Base-by-base conservation (phyloP, 2,113 vertebrate species). In the Narcine bancroftii region DNA sequence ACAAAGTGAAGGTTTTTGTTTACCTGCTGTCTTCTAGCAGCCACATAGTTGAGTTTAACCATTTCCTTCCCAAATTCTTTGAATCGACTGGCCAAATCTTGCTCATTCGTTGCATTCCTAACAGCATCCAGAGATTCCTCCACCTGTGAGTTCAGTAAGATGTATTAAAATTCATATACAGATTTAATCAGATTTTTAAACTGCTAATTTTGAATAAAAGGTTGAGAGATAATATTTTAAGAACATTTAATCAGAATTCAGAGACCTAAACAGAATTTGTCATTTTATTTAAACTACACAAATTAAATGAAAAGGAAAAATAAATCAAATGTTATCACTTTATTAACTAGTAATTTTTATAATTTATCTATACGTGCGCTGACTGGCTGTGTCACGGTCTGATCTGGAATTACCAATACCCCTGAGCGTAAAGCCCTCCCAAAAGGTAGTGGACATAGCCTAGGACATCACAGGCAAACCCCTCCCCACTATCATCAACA, bases 11-110 rank as follows among this genome's bases (percentile, higher is more conserved):
- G 60, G 4, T 71, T 33, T 17, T 0, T 6, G 9, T 92, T 93
- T 94, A 99, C 99, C 98, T 99, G 99, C 92, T 99, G 99, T 93
- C 99, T 95, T 92, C 98, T 96, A 0, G 99, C 98, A 89, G 99
- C 98, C 6, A 99, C 98, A 0, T 99, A 99, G 95, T 99, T 99
- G 0, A 99, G 97, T 93, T 99, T 99, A 92, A 99, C 99, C 99
- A 99, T 99, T 94, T 99, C 99, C 92, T 99, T 99, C n/a, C 99
- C 99, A 95, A 99, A 99, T 89, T 99, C 98, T 94, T 99, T 99
- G 93, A 99, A 99, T 92, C 98, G 97, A 92, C 99, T 98, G 26
- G 98, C 98, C 93, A 99, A 95, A 93, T 99, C 98, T 95, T 99
- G 99, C 92, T 99, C 98, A 79, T 99, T 99, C 92, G 98, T 98